A percentile compares a stretch with the other conserved stretches of the same genome.
Conservation (phyloP, 2,113 vertebrate genomes). For the Origma solitaria region DNA sequence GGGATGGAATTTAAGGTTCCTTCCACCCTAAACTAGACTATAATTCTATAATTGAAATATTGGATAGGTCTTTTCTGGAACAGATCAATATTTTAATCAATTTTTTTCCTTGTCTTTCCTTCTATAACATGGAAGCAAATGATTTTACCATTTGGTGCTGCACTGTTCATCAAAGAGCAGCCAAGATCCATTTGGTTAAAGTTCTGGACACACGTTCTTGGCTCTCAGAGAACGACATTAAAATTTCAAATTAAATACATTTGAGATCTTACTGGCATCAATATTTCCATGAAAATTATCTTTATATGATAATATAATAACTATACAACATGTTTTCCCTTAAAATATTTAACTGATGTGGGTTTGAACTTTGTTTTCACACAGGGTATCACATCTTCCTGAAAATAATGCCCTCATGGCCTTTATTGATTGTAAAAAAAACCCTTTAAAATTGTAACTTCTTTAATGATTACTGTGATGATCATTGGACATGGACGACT, state of each 20-base stretch:
- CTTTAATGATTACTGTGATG: neutral
- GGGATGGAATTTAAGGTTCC: rapidly evolving
- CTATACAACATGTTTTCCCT: neutral
- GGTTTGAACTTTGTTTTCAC: neutral
- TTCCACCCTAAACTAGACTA: neutral
- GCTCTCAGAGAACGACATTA: neutral
- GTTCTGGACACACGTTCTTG: neutral
- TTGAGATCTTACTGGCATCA: neutral
- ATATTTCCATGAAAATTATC: neutral
- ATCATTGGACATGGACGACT: neutral
- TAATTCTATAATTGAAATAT: neutral
- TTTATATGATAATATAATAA: neutral
- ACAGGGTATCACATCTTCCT: neutral
- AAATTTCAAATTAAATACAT: neutral
- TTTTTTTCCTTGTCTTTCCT: neutral
- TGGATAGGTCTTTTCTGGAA: neutral
- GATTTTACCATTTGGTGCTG: neutral
- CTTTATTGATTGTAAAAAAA: neutral
- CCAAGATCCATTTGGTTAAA: neutral
- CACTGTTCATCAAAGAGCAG: neutral
- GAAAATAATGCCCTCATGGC: neutral
- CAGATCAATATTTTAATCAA: neutral
- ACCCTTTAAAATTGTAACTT: neutral
- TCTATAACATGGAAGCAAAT: neutral
- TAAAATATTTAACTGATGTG: neutral